These are phyloP conservation scores for Scaptomyza caliginosa DNA, from an alignment of 2,888 invertebrate species.

Conservation along the genomic window DNA sequence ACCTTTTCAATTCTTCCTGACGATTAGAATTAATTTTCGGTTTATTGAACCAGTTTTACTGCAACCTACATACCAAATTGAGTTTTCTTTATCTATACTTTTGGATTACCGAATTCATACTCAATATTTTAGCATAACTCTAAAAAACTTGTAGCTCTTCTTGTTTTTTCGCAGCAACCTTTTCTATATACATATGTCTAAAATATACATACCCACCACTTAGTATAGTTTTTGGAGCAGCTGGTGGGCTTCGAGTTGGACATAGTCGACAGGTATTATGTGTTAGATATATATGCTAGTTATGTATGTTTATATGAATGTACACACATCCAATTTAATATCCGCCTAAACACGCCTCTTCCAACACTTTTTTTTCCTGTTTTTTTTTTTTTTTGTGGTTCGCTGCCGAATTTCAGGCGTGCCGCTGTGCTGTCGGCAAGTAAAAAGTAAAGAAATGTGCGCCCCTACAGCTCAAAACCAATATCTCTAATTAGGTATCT, in stretches of 20 bases:
- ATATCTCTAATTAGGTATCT: constrained; percentile 63
- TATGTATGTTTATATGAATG: constrained; percentile 3
- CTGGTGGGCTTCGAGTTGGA: background rate
- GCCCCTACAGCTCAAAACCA: constrained; percentile 59
- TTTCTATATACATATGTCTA: no score
- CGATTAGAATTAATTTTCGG: no score
- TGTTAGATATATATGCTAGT: background rate
- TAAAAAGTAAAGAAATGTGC: constrained; percentile 66
- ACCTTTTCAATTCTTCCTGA: no score
- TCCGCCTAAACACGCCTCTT: constrained; percentile 56
- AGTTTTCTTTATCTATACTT: no score
- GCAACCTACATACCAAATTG: no score
- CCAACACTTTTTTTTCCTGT: constrained; percentile 78
- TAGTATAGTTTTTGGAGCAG: background rate
- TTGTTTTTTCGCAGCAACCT: no score
- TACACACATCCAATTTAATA: background rate
- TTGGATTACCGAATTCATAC: no score
- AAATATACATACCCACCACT: background rate
- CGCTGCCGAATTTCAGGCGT: constrained; percentile 61
- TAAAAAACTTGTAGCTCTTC: no score
- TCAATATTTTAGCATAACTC: no score
- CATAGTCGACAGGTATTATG: background rate
- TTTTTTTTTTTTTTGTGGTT: constrained; percentile 62
- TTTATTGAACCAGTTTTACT: no score
- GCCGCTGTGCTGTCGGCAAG: constrained; percentile 77